Base-by-base conservation (phyloP, 2,797 vertebrate genomes). In the Coracias cyanogaster region DNA sequence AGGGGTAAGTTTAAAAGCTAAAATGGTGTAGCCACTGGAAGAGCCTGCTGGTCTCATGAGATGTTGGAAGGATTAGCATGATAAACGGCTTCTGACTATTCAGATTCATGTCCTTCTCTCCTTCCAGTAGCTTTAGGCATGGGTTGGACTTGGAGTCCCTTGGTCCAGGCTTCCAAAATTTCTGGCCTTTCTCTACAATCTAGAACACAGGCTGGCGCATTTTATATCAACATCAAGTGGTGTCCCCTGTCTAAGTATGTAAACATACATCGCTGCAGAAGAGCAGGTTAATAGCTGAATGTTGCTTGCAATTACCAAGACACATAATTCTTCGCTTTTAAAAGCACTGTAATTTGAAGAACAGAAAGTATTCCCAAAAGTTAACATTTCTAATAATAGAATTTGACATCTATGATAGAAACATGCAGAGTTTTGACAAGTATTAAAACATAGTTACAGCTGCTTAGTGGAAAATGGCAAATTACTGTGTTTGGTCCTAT, bases 11-110 rank as follows among this genome's bases (percentile, higher is more conserved):
- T 86, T 70, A 72, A 86, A 82, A 51, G 12, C 71, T 46, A 73
- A 91, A 82, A 77, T 74, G 74, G 48, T 85, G 48, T 84, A 89
- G 88, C 48, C 78, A 43, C 74, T 95, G 78, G 78, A 93, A 94
- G 20, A 93, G 66, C 66, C 73, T 89, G 43, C 37, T 78, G 48
- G 8, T 65, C 37, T 90, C 17, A 60, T 43, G 66, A 86, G 80
- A 33, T 79, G 49, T 39, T 73, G 60, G 41, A 76, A 95, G 69
- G 43, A 48, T 79, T 72, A 73, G 14, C 43, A 11, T 49, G 28
- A 28, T 67, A 80, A 89, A 60, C 37, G 60, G 31, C 43, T 93
- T 79, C 58, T 93, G 37, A 37, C 62, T 89, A 10, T 66, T 82
- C 18, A 71, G 33, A 61, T 26, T 61, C 6, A 2, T 49, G 57